phyloP scores from a whole-genome alignment of 2,113 vertebrate genomes.

The Chionodraco myersi region DNA sequence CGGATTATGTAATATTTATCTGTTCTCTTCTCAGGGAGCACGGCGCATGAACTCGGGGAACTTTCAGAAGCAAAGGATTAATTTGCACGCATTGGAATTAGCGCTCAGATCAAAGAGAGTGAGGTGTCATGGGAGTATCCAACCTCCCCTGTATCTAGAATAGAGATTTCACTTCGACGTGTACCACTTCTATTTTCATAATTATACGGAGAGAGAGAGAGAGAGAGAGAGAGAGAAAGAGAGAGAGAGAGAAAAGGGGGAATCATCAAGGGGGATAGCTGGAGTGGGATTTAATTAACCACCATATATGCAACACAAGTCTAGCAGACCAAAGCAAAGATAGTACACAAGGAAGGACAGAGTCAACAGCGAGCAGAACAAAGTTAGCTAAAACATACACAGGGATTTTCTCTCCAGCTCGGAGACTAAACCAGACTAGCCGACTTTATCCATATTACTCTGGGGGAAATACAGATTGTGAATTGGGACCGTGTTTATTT shows the following conservation, averaged over 20 bases:
- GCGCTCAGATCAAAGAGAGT: constrained; percentile 75
- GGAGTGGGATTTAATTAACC: constrained; percentile 63
- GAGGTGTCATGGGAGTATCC: constrained; percentile 67
- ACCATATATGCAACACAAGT: constrained; percentile 49
- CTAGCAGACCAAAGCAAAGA: constrained; percentile 49
- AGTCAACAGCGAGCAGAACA: constrained; percentile 60
- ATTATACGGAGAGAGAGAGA: constrained; percentile 36
- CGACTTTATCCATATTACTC: constrained; percentile 24
- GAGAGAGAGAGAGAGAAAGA: neutral
- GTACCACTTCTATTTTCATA: constrained; percentile 68
- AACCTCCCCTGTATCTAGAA: constrained; percentile 63
- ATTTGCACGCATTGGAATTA: constrained; percentile 79
- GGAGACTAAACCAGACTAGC: constrained; percentile 19
- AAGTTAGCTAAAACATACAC: constrained; percentile 56
- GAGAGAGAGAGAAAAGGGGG: neutral
- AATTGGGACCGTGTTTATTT: constrained; percentile 40
- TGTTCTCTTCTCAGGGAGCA: constrained; percentile 63
- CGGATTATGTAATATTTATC: constrained; percentile 79
- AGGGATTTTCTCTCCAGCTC: constrained; percentile 45
- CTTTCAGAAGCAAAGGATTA: constrained; percentile 76
- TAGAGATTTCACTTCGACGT: constrained; percentile 65
- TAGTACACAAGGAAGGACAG: constrained; percentile 26
- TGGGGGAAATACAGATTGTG: constrained; percentile 34
- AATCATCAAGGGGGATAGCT: constrained; percentile 46
- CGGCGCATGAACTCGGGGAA: constrained; percentile 72